These are phyloP conservation scores for Nannospalax galili DNA, from an alignment of 2,113 vertebrate species.

Conservation along the genomic window DNA sequence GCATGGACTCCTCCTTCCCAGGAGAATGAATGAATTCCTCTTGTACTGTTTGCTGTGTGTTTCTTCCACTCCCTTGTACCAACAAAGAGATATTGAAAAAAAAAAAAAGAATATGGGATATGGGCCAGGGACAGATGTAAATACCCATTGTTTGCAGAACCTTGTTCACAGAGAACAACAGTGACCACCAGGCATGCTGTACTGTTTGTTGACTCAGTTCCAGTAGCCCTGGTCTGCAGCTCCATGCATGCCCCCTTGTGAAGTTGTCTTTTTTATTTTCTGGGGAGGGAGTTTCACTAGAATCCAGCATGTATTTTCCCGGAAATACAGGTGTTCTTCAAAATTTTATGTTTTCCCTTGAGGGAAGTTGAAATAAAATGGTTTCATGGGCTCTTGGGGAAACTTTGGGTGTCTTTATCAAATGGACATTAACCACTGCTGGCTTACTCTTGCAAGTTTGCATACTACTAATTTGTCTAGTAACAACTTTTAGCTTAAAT, in stretches of 20 bases:
- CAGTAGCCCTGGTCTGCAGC: slow-evolving; percentile 59
- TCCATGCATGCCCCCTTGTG: slow-evolving; percentile 62
- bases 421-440: slow-evolving; percentile 77
- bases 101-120: slow-evolving; percentile 71
- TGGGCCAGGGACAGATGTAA: slow-evolving; percentile 78
- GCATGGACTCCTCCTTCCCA: slow-evolving; percentile 71
- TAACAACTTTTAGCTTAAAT: slow-evolving; percentile 75
- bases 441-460: slow-evolving; percentile 74
- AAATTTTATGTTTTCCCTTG: slow-evolving; percentile 68
- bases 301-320: slow-evolving; percentile 76
- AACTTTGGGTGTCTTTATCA: slow-evolving; percentile 79
- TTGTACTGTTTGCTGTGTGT: slow-evolving; percentile 67
- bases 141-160: slow-evolving; percentile 78
- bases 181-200: slow-evolving; percentile 54
- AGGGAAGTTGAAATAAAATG: slow-evolving; percentile 79
- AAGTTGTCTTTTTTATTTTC: slow-evolving; percentile 54
- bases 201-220: slow-evolving; percentile 13
- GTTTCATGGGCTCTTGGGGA: slow-evolving; percentile 70
- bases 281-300: slow-evolving; percentile 8
- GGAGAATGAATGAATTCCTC: slow-evolving; percentile 72
- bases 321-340: slow-evolving; percentile 74
- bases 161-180: slow-evolving; percentile 51
- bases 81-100: slow-evolving; percentile 67
- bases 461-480: slow-evolving; percentile 46
- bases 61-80: slow-evolving; percentile 67